These are phyloP conservation scores for Sparidentex hasta DNA, from an alignment of 2,797 vertebrate genomes.

Conservation along the genomic window DNA sequence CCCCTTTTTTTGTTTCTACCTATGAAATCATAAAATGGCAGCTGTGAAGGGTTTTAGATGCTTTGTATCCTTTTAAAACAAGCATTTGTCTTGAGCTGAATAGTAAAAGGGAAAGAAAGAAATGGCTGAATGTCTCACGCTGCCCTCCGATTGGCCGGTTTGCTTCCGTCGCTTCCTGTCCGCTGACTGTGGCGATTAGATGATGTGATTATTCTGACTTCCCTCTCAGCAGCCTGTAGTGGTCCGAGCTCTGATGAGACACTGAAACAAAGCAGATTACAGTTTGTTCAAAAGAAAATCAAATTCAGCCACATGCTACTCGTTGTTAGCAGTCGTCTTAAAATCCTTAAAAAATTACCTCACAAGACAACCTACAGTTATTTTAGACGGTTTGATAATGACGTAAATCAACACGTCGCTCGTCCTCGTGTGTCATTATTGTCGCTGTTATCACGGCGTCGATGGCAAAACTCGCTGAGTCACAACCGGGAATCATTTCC, in stretches of 20 bases:
- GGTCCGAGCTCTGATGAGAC: constrained; percentile 57
- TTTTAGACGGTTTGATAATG: constrained; percentile 16
- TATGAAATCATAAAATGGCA: constrained; percentile 3
- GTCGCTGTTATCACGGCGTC: constrained; percentile 26
- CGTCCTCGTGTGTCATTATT: constrained; percentile 30
- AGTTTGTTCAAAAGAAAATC: not conserved
- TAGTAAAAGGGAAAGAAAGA: constrained; percentile 15
- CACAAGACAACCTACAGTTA: not conserved
- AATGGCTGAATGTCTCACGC: constrained; percentile 29
- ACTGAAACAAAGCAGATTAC: constrained; percentile 41
- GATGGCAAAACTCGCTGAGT: constrained; percentile 57
- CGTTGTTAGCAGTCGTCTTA: not conserved
- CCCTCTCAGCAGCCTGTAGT: constrained; percentile 57
- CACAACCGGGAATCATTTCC: constrained; percentile 36
- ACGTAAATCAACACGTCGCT: not conserved
- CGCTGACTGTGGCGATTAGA: constrained; percentile 64
- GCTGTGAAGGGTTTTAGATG: constrained; percentile 2
- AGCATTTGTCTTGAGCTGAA: constrained; percentile 22
- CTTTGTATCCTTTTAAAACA: constrained; percentile 1
- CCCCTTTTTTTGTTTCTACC: not conserved
- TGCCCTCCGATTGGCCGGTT: constrained; percentile 60
- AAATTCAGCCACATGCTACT: constrained; percentile 32
- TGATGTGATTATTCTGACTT: constrained; percentile 78
- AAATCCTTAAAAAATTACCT: no score
- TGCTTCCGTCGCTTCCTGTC: constrained; percentile 59